These are phyloP conservation scores for Dryococelus australis DNA, from an alignment of 2,888 invertebrate genomes.

Conservation along the genomic window DNA sequence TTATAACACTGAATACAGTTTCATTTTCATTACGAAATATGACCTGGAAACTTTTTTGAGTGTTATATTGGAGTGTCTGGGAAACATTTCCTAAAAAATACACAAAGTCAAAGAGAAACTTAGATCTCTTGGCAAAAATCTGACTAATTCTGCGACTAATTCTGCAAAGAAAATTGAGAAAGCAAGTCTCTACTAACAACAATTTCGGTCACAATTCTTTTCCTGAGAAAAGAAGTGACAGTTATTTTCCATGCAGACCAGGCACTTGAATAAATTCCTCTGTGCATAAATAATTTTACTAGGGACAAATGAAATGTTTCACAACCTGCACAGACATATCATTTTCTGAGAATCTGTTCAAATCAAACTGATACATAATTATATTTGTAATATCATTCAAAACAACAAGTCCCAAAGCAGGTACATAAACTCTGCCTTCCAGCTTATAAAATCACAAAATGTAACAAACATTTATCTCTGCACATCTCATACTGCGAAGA, in stretches of 20 bases:
- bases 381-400: background rate
- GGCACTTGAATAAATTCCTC: constrained; percentile 11
- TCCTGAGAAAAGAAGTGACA: background rate
- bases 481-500: background rate
- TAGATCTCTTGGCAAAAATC: too few relatives aligned
- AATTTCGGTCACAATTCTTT: background rate
- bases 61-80: background rate
- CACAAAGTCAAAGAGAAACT: too few relatives aligned
- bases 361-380: background rate
- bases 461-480: background rate
- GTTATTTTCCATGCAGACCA: background rate
- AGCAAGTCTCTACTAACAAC: background rate
- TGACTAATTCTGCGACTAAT: too few relatives aligned
- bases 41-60: background rate
- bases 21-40: background rate
- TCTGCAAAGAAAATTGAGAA: background rate
- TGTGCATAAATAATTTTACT: background rate
- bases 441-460: background rate
- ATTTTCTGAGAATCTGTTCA: background rate
- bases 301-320: background rate
- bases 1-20: background rate
- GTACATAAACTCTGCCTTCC: background rate
- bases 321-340: background rate
- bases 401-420: background rate
- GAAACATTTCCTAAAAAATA: background rate